Base-by-base conservation (phyloP, 2,113 vertebrate species). In the Uropsilus gracilis region DNA sequence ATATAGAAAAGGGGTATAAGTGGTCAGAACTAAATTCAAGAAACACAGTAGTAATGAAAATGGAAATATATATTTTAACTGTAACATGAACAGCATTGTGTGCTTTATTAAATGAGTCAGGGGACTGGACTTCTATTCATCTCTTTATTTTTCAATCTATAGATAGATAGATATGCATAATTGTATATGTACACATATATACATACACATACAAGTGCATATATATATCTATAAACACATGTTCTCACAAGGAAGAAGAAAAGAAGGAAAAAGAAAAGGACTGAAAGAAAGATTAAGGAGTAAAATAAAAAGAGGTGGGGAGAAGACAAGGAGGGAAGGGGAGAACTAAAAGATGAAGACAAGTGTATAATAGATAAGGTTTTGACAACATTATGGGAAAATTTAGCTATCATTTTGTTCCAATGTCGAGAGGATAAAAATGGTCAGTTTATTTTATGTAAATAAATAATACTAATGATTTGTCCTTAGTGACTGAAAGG, bases 111-210 rank as follows among this genome's bases (percentile, higher is more conserved):
- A 76, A 87, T 69, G 18, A 53, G 1, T 34, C 8, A 48, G 22
- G 26, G 30, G 17, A 30, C 1, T 48, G 10, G 1, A 2, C 11
- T 22, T 82, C 30, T 42, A 4, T 42, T 68, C 0, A 75, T 78
- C 59, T 44, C 5, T 92, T 57, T 71, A 68, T 37, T 14, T 11
- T 88, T 87, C 1, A 61, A 87, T 87, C 26, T 0, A 42, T 7
- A 7, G 2, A 1, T n/a, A 7, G 2, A 17, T 0, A 6, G 0
- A 75, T 8, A 44, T 30, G 71, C 6, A 75, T 8, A 53, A n/a
- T n/a, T n/a, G 30, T 0, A 42, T 7, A 7, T 2, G 1, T n/a
- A 7, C 2, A 17, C 0, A 6, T 0, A 75, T 8, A 44, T 30
- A 76, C 6, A 75, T 8, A 53, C 2, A 24, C 6, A 4, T 42